These are phyloP conservation scores for Mylabris sibirica DNA, from an alignment of 2,888 invertebrate genomes.

Conservation along the genomic window DNA sequence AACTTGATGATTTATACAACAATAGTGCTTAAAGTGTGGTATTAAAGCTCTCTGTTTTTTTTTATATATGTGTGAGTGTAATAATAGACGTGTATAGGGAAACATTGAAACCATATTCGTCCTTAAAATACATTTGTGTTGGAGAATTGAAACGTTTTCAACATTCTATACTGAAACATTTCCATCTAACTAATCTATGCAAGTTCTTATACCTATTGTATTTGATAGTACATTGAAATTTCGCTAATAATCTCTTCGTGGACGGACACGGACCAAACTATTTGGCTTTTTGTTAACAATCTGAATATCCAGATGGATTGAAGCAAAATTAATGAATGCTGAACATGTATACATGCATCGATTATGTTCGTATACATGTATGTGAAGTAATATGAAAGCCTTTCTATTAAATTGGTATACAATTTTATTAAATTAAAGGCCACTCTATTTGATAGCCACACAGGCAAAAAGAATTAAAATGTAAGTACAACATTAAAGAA, in stretches of 20 bases:
- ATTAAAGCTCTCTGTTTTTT: not conserved
- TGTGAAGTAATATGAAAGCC: no score
- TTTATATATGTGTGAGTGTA: not conserved
- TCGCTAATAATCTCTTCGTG: slow-evolving; percentile 8
- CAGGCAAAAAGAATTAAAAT: no score
- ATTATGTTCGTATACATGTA: no score
- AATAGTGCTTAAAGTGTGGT: not conserved
- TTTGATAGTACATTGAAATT: slow-evolving; percentile 11
- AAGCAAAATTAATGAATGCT: not conserved
- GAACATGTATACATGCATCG: not conserved
- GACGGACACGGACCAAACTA: not conserved
- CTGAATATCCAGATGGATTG: not conserved
- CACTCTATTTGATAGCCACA: no score
- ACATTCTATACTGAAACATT: not conserved
- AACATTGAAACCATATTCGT: not conserved
- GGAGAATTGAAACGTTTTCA: not conserved
- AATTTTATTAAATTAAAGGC: no score
- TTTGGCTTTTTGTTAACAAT: not conserved
- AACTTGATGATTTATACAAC: not conserved
- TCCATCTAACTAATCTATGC: slow-evolving; percentile 3
- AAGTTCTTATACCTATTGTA: slow-evolving; percentile 11
- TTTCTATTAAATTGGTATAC: no score
- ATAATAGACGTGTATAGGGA: not conserved
- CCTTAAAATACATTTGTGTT: not conserved
- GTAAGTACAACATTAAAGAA: no score